Conservation (phyloP, 2,797 vertebrate genomes). For the Sitta carolinensis region DNA sequence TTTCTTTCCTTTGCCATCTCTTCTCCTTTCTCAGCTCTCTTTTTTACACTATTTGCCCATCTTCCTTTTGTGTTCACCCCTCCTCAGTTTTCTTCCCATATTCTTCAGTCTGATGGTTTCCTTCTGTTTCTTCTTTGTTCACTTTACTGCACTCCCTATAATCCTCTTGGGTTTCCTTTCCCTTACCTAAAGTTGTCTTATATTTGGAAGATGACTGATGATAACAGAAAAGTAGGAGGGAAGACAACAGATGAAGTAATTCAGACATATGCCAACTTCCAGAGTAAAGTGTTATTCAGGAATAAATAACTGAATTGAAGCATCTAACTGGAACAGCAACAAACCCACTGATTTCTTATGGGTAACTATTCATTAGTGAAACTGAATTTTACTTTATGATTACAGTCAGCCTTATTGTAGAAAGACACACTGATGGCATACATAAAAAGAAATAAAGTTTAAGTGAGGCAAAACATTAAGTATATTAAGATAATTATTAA, state of each 20-base stretch:
- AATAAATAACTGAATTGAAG: background rate
- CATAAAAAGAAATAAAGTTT: background rate
- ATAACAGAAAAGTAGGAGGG: background rate
- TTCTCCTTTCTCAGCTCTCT: background rate
- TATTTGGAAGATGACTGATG: background rate
- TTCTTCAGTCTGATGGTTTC: background rate
- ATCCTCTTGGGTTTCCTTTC: background rate
- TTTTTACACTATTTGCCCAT: background rate
- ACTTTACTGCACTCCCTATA: background rate
- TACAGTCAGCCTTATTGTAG: background rate
- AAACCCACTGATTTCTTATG: background rate
- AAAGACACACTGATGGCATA: background rate
- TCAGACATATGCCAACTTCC: background rate
- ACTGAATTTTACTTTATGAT: background rate
- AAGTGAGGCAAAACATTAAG: background rate
- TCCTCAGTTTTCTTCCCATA: background rate
- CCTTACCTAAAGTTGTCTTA: background rate
- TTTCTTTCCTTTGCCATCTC: background rate
- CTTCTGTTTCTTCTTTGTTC: background rate
- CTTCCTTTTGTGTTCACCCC: background rate
- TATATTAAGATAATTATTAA: background rate
- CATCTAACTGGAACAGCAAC: background rate
- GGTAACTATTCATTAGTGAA: background rate
- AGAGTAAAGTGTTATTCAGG: background rate
- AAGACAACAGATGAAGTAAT: conserved; percentile 2